Conservation (phyloP, 2,113 vertebrate genomes). For the Cyprinodon variegatus region DNA sequence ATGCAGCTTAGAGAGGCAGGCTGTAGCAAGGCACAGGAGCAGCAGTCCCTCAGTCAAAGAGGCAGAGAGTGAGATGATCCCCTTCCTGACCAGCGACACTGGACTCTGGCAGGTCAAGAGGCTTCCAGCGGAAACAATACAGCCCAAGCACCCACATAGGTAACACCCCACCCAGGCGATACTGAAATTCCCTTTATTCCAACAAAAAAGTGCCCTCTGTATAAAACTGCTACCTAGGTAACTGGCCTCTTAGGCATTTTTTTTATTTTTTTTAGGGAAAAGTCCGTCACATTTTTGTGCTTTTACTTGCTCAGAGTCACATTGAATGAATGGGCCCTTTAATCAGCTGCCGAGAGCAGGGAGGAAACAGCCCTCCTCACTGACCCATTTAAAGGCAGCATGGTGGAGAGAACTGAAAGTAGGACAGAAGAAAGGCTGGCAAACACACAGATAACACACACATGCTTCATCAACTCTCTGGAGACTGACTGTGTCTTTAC, state of each 20-base stretch:
- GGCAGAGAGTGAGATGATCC: too few species aligned
- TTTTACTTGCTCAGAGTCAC: constrained; percentile 27
- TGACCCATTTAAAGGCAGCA: constrained; percentile 73
- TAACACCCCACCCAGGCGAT: neutral
- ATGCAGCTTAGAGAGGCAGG: too few species aligned
- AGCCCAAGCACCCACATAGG: too few species aligned
- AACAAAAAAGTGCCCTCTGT: too few species aligned
- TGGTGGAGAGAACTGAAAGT: constrained; percentile 49
- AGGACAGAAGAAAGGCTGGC: constrained; percentile 44
- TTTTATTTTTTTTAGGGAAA: constrained; percentile 15
- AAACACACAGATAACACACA: constrained; percentile 22
- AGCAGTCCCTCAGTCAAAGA: too few species aligned
- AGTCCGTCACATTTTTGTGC: constrained; percentile 29
- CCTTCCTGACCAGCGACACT: too few species aligned
- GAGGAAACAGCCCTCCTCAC: constrained; percentile 49
- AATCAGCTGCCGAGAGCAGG: constrained; percentile 60
- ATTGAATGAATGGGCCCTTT: constrained; percentile 30
- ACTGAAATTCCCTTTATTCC: neutral
- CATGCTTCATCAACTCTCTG: neutral
- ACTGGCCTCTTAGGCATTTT: neutral
- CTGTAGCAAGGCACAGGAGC: too few species aligned
- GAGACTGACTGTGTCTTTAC: constrained; percentile 3
- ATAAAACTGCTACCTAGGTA: too few species aligned
- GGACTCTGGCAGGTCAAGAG: too few species aligned
- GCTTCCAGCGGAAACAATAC: too few species aligned